Base-by-base conservation (phyloP, 2,888 invertebrate genomes). In the Caenorhabditis angaria region DNA sequence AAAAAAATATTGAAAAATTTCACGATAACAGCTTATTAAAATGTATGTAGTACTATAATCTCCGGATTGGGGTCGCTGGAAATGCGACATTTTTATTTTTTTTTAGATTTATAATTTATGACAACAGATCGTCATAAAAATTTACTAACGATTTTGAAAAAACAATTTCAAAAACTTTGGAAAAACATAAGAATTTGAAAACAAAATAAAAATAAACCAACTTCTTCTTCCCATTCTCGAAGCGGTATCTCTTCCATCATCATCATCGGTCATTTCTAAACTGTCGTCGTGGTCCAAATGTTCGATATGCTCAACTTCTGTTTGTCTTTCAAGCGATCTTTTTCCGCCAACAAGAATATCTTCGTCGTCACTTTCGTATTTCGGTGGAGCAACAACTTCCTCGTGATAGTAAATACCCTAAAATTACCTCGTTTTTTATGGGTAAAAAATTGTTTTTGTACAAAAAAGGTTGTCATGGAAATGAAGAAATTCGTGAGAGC, bases 341-440 rank as follows among this genome's bases (percentile, higher is more conserved):
- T 32, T 12, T 32, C 60, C 32, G 10, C 53, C 63, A 6, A 60
- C 12, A 14, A 59, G 65, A 20, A 48, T 53, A 25, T 65, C 65
- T 61, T 69, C 65, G 73, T 71, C 71, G 73, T 71, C 71, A 53
- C 67, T 67, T 25, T 67, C 71, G 64, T 67, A 41, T 48, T 58
- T 65, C 14, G 65, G 67, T 18, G 72, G 56, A 12, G 24, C 58
- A 5, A 68, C 67, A 6, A 67, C 71, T 27, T 65, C 64, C 27
- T 63, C 61, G 14, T 68, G 58, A 51, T 72, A 41, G 54, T 55
- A 55, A 5, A 72, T 68, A 32, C 68, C 72, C 72, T 71, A 51
- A 51, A 51, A 51, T 20, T 8, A 51, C n/a, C 10, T 56, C 53
- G 54, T 59, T 12, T 55, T 55, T 63, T 24, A 0, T 48, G 28